phyloP scores from a whole-genome alignment of 2,888 invertebrate genomes.

The Hyalella azteca region DNA sequence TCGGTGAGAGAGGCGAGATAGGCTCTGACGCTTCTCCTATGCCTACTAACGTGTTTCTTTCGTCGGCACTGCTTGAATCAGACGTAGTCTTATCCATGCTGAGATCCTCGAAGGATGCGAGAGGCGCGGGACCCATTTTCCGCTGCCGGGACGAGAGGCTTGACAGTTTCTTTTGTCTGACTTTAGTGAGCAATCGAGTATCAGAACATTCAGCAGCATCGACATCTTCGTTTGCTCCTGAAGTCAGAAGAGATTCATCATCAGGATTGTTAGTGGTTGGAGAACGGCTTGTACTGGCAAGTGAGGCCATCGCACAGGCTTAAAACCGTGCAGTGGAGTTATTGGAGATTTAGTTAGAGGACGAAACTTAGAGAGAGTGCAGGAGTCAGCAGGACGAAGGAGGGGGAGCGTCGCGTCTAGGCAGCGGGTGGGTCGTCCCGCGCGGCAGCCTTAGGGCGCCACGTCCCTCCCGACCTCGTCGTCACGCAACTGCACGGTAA shows the following conservation, averaged over 20 bases:
- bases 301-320: not conserved
- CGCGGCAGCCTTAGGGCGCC: constrained; percentile 37
- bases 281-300: constrained; percentile 14
- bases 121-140: constrained; percentile 85
- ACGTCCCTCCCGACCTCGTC: constrained; percentile 7
- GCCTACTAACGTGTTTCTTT: constrained; percentile 63
- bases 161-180: constrained; percentile 53
- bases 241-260: not conserved
- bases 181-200: constrained; percentile 50
- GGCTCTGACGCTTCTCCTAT: constrained; percentile 63
- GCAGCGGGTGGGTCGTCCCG: constrained; percentile 41
- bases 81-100: constrained; percentile 64
- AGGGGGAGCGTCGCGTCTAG: constrained; percentile 37
- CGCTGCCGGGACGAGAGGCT: constrained; percentile 67
- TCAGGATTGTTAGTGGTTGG: constrained; percentile 13
- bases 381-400: not conserved
- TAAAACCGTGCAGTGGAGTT: not conserved
- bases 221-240: constrained; percentile 2
- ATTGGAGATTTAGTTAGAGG: not conserved
- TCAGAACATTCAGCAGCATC: not conserved
- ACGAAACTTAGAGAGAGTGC: not conserved
- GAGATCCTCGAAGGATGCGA: constrained; percentile 91
- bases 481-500: constrained; percentile 13
- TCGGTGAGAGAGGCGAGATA: constrained; percentile 62
- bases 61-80: constrained; percentile 70